Evolutionary conservation across 2,797 vertebrate species (phyloP), one percentile per base, ranked within the genome.

Genomic region (Pterois miles): DNA sequence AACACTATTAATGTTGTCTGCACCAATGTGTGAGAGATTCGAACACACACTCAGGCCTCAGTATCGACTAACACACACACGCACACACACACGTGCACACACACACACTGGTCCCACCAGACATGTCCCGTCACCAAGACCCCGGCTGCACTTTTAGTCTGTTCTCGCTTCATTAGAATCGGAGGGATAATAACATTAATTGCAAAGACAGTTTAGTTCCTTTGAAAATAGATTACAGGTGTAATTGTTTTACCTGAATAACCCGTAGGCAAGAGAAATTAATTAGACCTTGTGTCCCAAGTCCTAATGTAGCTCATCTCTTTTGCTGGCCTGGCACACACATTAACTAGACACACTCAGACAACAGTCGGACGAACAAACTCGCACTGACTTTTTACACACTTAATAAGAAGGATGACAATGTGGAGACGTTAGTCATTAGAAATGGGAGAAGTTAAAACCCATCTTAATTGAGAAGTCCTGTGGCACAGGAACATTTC

Each of bases 231-330:
- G 90, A 94, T 95, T 94, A 93, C 90, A 93, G 91, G 92, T 95
- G 89, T 95, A 95, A 95, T 95, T 95, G 93, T 94, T 95, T 95
- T 93, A 94, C 92, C 91, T 82, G 80, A 91, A 93, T 91, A 90
- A 92, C 90, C 93, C 83, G 60, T 33, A 91, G 93, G 94, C 92
- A 83, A 85, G 84, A 85, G 84, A 85, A 93, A 93, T 93, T 94
- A 94, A 94, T 94, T 93, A 94, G 90, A 93, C 89, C 89, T 87
- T 74, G 83, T 92, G 91, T 94, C 90, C 88, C 78, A 73, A 86
- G 89, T 85, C 83, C 81, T 90, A 89, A 94, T 90, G 88, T 87
- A 83, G 90, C 85, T 88, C 85, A 77, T 91, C 76, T 78, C 80
- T 74, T 83, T 85, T 22, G 54, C 67, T 65, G 72, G 74, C 81